A percentile compares a stretch with the other conserved stretches of the same genome.
phyloP scores from a whole-genome alignment of 2,888 invertebrate species.

The Achlya flavicornis region DNA sequence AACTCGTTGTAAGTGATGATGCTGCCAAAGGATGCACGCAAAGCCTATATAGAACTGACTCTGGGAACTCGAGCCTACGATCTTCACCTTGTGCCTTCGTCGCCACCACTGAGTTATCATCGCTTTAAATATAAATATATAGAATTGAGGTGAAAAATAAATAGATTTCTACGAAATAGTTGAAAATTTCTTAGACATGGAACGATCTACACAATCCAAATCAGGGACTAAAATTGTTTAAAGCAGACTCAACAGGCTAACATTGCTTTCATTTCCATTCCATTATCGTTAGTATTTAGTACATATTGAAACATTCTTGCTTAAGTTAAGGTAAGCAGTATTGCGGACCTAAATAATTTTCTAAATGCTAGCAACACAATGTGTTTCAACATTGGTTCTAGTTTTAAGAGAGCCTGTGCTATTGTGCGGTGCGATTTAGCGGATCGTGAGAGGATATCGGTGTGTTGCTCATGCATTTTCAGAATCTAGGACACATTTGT shows the following conservation, averaged over 20 bases:
- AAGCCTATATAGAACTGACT: too few species aligned
- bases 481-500: background rate
- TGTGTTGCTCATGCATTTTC: constrained; percentile 40
- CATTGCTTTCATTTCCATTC: constrained; percentile 2
- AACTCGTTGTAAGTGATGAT: too few species aligned
- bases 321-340: background rate
- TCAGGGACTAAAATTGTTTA: background rate
- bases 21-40: too few species aligned
- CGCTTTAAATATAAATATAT: too few species aligned
- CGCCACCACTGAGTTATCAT: too few species aligned
- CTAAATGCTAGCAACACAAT: constrained; percentile 34
- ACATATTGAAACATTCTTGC: constrained; percentile 5
- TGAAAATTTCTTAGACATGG: too few species aligned
- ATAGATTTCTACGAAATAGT: too few species aligned
- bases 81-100: too few species aligned
- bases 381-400: constrained; percentile 47
- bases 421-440: constrained; percentile 65
- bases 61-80: too few species aligned
- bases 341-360: constrained; percentile 9
- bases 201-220: background rate
- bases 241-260: background rate
- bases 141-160: too few species aligned
- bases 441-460: constrained; percentile 69
- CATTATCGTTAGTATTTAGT: background rate
- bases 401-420: constrained; percentile 51